Base-by-base conservation (phyloP, 2,113 vertebrate species). In the Rattus rattus region DNA sequence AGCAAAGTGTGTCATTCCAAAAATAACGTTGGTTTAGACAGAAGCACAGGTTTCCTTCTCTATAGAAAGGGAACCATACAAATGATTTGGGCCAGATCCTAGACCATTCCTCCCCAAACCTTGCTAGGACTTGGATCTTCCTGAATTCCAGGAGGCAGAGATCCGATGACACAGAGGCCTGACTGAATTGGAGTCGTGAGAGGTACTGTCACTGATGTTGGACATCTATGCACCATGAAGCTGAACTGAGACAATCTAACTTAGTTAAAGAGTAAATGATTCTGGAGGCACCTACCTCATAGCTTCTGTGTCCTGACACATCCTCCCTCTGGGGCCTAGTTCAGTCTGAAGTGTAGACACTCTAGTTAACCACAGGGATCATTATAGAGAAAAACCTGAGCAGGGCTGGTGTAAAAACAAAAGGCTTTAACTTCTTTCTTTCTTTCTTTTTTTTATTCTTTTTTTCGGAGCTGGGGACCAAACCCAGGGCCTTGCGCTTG, bases 21-120 rank as follows among this genome's bases (percentile, higher is more conserved):
- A 81, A 90, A n/a, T n/a, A 94, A 90, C 90, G 90, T 43, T 87
- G 79, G 43, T 43, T 91, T 30, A 9, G 22, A 28, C 67, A 59
- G 22, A 11, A 79, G 22, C 20, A n/a, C 12, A 36, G 10, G 54
- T 33, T 47, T 75, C 36, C 12, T 90, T 8, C 54, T 89, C 65
- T 49, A 6, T 43, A 22, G 79, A n/a, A 39, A 26, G 28, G 43
- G 54, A 14, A 24, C 13, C 2, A 9, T 7, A 63, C 47, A 4
- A 59, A 52, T 54, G 16, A 28, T 17, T 26, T 39, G 33, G 43
- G 20, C 11, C 17, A 19, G 59, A 33, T 3, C 3, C 11, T 8
- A 8, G 80, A 9, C 33, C 11, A 12, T 19, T 39, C 17, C 30
- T 39, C 14, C 22, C 11, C 43, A n/a, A n/a, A 0, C 2, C 17